Percentiles rank a stretch among this genome's conserved stretches.
Conservation (phyloP, 30 jellyfish, hydroid and myxozoan species). For the Rhopilema esculentum region DNA sequence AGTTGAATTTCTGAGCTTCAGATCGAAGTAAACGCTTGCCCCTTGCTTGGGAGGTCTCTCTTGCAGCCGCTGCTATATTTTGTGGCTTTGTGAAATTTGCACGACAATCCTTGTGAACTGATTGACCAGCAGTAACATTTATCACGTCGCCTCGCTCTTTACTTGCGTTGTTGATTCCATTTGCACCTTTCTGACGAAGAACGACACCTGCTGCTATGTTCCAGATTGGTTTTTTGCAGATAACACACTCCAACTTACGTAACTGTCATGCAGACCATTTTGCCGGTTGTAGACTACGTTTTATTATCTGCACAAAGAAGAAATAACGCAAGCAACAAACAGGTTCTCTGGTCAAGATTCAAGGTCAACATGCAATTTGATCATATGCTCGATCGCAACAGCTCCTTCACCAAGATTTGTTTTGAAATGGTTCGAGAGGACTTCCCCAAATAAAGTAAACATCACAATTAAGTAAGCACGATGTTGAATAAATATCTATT, state of each 20-base stretch:
- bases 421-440: constrained; percentile 36
- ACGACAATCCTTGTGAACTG: constrained; percentile 49
- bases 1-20: constrained; percentile 50
- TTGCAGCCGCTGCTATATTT: constrained; percentile 42
- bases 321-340: constrained; percentile 39
- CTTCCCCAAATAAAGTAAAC: constrained; percentile 31
- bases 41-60: constrained; percentile 39
- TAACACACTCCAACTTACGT: constrained; percentile 44
- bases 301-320: constrained; percentile 23
- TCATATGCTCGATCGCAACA: constrained; percentile 33
- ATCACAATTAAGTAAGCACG: constrained; percentile 7
- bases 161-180: constrained; percentile 58
- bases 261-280: constrained; percentile 31
- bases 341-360: constrained; percentile 40
- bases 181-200: constrained; percentile 58
- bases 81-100: constrained; percentile 44
- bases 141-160: constrained; percentile 43
- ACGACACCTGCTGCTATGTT: constrained; percentile 27
- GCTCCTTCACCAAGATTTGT: constrained; percentile 47
- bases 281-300: constrained; percentile 21
- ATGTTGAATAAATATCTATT: not conserved
- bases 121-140: constrained; percentile 48
- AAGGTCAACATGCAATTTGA: constrained; percentile 38
- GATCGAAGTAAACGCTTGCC: constrained; percentile 39
- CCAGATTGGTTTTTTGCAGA: constrained; percentile 45